phyloP scores from a whole-genome alignment of 2,888 invertebrate genomes.

The Limenitis arthemis region DNA sequence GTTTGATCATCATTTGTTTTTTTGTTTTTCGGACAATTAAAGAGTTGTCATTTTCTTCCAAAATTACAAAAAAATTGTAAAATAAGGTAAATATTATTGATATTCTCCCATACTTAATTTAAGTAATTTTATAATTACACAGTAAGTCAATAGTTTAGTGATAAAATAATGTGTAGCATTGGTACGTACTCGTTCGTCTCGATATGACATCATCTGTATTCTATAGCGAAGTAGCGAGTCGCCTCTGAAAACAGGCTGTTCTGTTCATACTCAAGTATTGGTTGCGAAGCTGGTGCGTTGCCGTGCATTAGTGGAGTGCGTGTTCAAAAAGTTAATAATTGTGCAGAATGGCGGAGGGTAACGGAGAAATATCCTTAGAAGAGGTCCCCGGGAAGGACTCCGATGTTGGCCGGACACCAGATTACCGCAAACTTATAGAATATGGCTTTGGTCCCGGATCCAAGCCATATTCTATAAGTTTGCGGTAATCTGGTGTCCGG shows the following conservation, averaged over 20 bases:
- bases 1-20: constrained; percentile 72
- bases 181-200: constrained; percentile 56
- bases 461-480: no score
- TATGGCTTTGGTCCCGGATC: constrained; percentile 97
- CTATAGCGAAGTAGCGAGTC: constrained; percentile 45
- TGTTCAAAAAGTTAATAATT: constrained; percentile 52
- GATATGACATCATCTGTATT: constrained; percentile 64
- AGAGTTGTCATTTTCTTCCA: constrained; percentile 69
- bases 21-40: constrained; percentile 72
- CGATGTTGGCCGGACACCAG: constrained; percentile 84
- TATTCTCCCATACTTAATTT: constrained; percentile 20
- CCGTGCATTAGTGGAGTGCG: constrained; percentile 51
- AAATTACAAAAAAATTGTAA: constrained; percentile 70
- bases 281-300: constrained; percentile 23
- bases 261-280: constrained; percentile 32
- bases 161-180: constrained; percentile 34
- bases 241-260: constrained; percentile 30
- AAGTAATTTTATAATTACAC: constrained; percentile 5
- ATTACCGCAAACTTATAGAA: constrained; percentile 94
- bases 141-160: constrained; percentile 23
- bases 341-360: constrained; percentile 89
- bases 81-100: constrained; percentile 64
- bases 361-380: constrained; percentile 86
- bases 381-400: constrained; percentile 78
- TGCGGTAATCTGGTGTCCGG: no score